Evolutionary conservation across 2,797 vertebrate genomes (phyloP).

Genomic region (Hippocampus kuda): DNA sequence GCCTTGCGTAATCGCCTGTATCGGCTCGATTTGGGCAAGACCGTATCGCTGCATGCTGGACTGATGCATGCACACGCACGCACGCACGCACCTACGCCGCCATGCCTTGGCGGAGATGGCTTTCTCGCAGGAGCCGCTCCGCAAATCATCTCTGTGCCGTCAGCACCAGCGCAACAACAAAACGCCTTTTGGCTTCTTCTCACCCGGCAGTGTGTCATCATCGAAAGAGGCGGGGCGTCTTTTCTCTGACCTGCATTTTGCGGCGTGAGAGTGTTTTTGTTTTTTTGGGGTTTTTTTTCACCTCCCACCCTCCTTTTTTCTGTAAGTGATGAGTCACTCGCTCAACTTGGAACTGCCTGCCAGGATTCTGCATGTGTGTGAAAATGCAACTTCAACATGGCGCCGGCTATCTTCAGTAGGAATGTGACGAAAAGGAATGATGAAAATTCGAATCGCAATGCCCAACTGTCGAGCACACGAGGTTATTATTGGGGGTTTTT

Average conservation of each 20-base stretch:
- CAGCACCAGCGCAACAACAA: not conserved
- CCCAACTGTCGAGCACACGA: not conserved
- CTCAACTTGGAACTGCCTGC: not conserved
- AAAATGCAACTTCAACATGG: not conserved
- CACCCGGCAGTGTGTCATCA: not conserved
- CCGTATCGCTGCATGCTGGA: not conserved
- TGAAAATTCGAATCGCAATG: not conserved
- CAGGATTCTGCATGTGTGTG: not conserved
- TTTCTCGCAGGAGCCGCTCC: not conserved
- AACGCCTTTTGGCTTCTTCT: not conserved
- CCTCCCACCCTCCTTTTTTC: not conserved
- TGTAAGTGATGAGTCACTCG: not conserved
- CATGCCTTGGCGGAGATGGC: no score
- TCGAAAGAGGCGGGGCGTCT: not conserved
- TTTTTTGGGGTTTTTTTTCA: not conserved
- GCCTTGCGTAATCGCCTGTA: not conserved
- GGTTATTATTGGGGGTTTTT: no score
- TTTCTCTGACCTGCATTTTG: slow-evolving; percentile 6
- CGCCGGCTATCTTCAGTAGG: not conserved
- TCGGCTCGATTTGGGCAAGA: not conserved
- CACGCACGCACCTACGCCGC: not conserved
- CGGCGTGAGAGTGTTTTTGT: not conserved
- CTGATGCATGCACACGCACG: no score
- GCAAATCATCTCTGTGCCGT: no score
- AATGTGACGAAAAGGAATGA: not conserved